phyloP scores from a whole-genome alignment of 2,113 vertebrate genomes.

The Tamias sibiricus region DNA sequence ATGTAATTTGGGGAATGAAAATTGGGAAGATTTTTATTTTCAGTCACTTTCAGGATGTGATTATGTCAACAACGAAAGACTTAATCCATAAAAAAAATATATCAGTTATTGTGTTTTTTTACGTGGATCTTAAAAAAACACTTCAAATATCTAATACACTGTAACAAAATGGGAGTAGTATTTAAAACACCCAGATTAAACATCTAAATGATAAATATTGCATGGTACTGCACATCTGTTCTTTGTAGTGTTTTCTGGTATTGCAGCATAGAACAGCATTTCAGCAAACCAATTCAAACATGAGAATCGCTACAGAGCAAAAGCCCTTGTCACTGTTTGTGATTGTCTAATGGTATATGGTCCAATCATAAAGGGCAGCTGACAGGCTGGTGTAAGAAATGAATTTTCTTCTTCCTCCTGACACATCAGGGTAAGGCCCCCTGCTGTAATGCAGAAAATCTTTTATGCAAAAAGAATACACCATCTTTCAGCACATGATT shows the following conservation, averaged over 20 bases:
- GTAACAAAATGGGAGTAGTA: constrained; percentile 61
- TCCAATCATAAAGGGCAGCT: constrained; percentile 88
- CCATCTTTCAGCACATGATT: constrained; percentile 85
- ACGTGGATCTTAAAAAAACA: constrained; percentile 44
- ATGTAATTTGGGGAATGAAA: constrained; percentile 41
- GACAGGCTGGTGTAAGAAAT: constrained; percentile 87
- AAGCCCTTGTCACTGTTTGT: constrained; percentile 86
- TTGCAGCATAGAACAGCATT: constrained; percentile 76
- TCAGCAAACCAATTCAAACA: constrained; percentile 84
- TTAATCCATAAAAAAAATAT: constrained; percentile 38
- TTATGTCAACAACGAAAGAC: constrained; percentile 65
- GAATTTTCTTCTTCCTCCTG: constrained; percentile 88
- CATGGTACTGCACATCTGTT: constrained; percentile 58
- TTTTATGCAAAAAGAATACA: constrained; percentile 89
- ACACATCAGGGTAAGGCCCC: constrained; percentile 87
- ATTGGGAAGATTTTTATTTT: constrained; percentile 66
- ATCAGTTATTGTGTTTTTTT: constrained; percentile 48
- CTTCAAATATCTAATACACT: constrained; percentile 52
- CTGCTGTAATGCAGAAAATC: constrained; percentile 89
- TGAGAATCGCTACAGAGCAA: constrained; percentile 83
- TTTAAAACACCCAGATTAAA: constrained; percentile 76
- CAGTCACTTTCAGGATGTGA: constrained; percentile 45
- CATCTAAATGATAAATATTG: constrained; percentile 72
- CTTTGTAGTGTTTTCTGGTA: constrained; percentile 71
- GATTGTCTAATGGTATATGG: constrained; percentile 85